These are phyloP conservation scores for Acrocephalus scirpaceus DNA, from an alignment of 2,797 vertebrate species.

Conservation along the genomic window DNA sequence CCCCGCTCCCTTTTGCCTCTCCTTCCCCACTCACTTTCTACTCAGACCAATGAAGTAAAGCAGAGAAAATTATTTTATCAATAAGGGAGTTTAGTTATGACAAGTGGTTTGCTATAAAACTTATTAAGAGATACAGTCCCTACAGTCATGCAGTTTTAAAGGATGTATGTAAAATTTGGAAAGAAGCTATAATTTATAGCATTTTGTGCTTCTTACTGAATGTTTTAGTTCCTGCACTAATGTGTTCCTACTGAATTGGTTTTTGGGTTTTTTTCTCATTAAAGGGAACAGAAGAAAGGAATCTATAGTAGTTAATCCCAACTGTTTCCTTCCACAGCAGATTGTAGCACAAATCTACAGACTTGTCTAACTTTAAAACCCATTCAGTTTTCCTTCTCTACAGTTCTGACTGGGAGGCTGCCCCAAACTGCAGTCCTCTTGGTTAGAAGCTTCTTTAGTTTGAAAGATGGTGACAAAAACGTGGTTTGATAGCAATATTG, in stretches of 20 bases:
- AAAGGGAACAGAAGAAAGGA: neutral
- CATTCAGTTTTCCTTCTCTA: neutral
- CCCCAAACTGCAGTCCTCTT: neutral
- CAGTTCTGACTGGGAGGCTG: neutral
- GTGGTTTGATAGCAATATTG: neutral
- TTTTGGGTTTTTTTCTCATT: neutral
- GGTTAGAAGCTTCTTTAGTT: neutral
- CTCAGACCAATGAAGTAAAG: neutral
- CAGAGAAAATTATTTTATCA: neutral
- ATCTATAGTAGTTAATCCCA: neutral
- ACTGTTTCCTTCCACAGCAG: neutral
- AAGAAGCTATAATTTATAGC: neutral
- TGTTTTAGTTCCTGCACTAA: neutral
- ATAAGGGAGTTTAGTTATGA: neutral
- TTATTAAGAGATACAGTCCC: too few relatives aligned
- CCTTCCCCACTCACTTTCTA: neutral
- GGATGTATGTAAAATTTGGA: neutral
- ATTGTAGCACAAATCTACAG: neutral
- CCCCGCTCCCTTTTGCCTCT: neutral
- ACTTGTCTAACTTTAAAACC: neutral
- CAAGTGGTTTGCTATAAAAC: neutral
- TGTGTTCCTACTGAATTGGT: accelerated
- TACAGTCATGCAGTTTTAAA: neutral
- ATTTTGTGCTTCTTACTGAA: neutral
- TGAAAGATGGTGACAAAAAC: neutral